Base-by-base conservation (phyloP, 53 echinoderm and acorn worm genomes). In the Paelopatides confundens region DNA sequence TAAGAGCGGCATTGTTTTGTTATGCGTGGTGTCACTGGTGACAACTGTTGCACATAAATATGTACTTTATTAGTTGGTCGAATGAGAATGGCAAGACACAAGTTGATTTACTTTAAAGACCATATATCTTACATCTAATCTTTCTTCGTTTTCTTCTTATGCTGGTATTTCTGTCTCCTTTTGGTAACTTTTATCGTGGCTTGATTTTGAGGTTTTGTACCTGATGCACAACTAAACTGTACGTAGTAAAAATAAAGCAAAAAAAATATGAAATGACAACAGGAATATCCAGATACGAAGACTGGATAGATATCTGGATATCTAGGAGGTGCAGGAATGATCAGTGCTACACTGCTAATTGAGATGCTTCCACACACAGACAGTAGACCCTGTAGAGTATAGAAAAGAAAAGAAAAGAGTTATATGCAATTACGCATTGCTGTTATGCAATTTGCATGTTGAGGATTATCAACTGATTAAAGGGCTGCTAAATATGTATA, bases 261-360 rank as follows among this genome's bases (percentile, higher is more conserved):
- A 46, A 99, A 99, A 13, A 93, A 63, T 24, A 96, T 17, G 70
- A 99, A 99, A 63, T 99, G 99, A 26, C 65, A 88, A 48, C 99
- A 99, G 67, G 95, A 92, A 82, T 87, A 94, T 3, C 89, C 52
- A 9, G 99, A 99, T 30, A 96, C 65, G 21, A 97, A 77, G 28
- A 99, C 94, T 1, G 95, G 93, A 79, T 78, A 96, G 29, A 99
- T 87, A 51, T 99, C 99, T 7, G 99, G 99, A 69, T 92, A 99
- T 35, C 88, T 86, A 6, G 67, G 54, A 6, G 99, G 99, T 62
- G 95, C 89, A 67, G 77, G 62, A 35, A 92, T 26, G 5, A 67
- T 1, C 4, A 99, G 68, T 38, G 91, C 86, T 64, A 85, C 65
- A 24, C 66, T 27, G 35, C 90, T 92, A 18, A 99, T 90, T 23